Evolutionary conservation across 2,797 vertebrate species (phyloP).

Genomic region (Ceyx erithaca): DNA sequence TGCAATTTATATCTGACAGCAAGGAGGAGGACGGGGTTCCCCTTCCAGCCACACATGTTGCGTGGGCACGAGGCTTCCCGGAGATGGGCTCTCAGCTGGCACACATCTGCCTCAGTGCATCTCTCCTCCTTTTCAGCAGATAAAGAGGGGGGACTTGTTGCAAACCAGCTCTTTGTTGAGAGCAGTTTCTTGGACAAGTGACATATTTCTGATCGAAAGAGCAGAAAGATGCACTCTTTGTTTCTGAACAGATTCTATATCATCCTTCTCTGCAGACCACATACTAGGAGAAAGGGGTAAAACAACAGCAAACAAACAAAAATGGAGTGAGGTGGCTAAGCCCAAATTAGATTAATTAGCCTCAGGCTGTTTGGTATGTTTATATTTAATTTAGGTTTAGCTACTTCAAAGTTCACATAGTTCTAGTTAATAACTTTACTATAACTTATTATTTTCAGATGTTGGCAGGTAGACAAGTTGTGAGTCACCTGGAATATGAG

Average conservation of each 20-base stretch:
- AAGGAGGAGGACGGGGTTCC: background rate
- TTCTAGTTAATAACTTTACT: slow-evolving; percentile 73
- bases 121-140: background rate
- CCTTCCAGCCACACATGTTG: slow-evolving; percentile 21
- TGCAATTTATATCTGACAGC: slow-evolving; percentile 1
- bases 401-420: slow-evolving; percentile 70
- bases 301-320: slow-evolving; percentile 69
- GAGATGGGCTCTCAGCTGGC: slow-evolving; percentile 1
- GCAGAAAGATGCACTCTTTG: background rate
- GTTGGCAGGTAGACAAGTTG: slow-evolving; percentile 72
- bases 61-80: background rate
- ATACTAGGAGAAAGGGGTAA: slow-evolving; percentile 35
- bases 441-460: slow-evolving; percentile 73
- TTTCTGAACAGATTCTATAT: background rate
- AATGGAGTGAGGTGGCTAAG: slow-evolving; percentile 44
- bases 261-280: slow-evolving; percentile 24
- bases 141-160: background rate
- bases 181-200: background rate
- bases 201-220: background rate
- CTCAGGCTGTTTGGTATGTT: slow-evolving; percentile 58
- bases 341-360: slow-evolving; percentile 62
- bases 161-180: background rate
- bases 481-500: slow-evolving; percentile 72
- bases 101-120: background rate
- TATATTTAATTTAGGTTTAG: slow-evolving; percentile 72